A percentile compares a stretch with the other conserved stretches of the same genome.
These are phyloP conservation scores for Tribolium castaneum DNA, from an alignment of 1,140 invertebrate genomes.

Conservation along the genomic window DNA sequence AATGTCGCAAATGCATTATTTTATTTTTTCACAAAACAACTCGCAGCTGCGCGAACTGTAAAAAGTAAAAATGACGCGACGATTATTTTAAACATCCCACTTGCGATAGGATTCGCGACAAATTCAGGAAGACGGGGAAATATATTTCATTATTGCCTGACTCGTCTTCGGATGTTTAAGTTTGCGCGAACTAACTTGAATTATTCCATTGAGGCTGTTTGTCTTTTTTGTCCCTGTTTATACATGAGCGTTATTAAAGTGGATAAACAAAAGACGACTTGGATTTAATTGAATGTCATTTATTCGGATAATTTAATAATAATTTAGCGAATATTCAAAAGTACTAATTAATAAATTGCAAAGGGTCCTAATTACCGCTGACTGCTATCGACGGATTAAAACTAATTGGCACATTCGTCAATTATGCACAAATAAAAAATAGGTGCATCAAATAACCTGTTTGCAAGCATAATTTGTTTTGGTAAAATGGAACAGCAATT, in stretches of 20 bases:
- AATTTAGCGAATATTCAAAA: not conserved
- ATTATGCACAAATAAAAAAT: not conserved
- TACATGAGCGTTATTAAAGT: slow-evolving; percentile 3
- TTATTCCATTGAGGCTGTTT: slow-evolving; percentile 8
- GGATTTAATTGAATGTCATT: slow-evolving; percentile 9
- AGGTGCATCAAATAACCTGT: not conserved
- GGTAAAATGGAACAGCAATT: no score
- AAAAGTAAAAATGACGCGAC: not conserved
- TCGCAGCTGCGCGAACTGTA: not conserved
- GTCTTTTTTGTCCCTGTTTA: slow-evolving; percentile 4
- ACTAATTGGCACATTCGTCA: not conserved
- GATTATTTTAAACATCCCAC: not conserved
- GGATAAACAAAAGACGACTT: not conserved
- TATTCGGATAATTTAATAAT: not conserved
- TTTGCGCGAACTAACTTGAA: slow-evolving; percentile 5
- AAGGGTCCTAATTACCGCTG: not conserved
- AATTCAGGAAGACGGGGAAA: not conserved
- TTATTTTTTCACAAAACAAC: not conserved
- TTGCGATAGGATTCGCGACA: not conserved
- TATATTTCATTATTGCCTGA: not conserved
- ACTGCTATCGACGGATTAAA: not conserved
- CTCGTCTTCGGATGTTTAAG: slow-evolving; percentile 15
- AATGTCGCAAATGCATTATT: not conserved
- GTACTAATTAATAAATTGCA: not conserved
- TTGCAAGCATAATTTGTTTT: not conserved